Evolutionary conservation across 2,888 invertebrate genomes (phyloP), one percentile per base, ranked within the genome.

Genomic region (Teleiodes luculella): DNA sequence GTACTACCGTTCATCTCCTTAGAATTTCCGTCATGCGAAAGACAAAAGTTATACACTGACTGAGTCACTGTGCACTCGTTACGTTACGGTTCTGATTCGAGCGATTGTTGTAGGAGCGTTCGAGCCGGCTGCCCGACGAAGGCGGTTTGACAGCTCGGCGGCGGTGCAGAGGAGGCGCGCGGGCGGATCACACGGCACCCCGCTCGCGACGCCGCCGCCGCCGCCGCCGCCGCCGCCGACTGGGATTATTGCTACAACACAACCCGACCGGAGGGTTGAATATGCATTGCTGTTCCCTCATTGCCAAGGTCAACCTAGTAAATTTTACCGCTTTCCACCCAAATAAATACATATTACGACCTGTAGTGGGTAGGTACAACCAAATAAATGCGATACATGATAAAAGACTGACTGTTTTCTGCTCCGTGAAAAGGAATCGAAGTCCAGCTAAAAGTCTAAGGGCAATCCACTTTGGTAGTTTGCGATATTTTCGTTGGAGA

Each of bases 1-100:
- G 88, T 85, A 73, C 85, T 90, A 80, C 90, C 90, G 88, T 90
- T 90, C 90, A 90, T 90, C 80, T 84, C 86, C 75, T 73, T 67
- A 66, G 68, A 64, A 74, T 74, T 70, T 74, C 78, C 84, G 81
- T 78, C 88, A 88, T 88, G 74, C 87, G 86, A 86, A 75, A 77
- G 69, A 74, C 74, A 76, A 72, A 74, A 78, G 78, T 76, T 77
- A 82, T 84, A 78, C 76, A 80, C 76, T 83, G 85, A 80, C 76
- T 83, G 85, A 86, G 84, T 76, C 78, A 76, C 69, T 70, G 79
- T 76, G 78, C 80, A 80, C 79, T 72, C 76, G 43, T 43, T 43
- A 24, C 73, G 72, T 72, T 75, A 74, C 78, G 78, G 78, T 79
- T 82, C 78, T 82, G 77, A 76, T 72, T 70, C 67, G 65, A 70